phyloP scores from a whole-genome alignment of 1,140 invertebrate species.

The Drosophila obscura region DNA sequence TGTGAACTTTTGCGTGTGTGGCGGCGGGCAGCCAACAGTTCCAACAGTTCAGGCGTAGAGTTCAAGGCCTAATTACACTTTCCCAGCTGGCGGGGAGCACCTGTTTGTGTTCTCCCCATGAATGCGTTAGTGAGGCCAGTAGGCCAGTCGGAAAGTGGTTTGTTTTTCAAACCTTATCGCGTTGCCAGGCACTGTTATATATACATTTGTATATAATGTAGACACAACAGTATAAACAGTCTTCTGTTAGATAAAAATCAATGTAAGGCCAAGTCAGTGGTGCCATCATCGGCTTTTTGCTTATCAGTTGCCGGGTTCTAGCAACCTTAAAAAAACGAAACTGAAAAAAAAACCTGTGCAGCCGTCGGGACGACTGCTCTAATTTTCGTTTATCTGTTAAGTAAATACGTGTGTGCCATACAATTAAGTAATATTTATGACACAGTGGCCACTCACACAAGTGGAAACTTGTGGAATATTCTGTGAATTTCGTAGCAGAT shows the following conservation, averaged over 20 bases:
- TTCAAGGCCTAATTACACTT: conserved; percentile 65
- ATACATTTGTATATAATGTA: neutral
- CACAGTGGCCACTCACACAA: conserved; percentile 22
- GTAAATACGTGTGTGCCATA: conserved; percentile 16
- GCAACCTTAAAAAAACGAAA: neutral
- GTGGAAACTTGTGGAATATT: neutral
- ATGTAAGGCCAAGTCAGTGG: conserved; percentile 40
- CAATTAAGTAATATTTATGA: conserved; percentile 47
- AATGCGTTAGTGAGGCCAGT: conserved; percentile 48
- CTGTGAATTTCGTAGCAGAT: too few species aligned
- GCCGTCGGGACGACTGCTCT: conserved; percentile 48
- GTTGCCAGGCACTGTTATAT: conserved; percentile 51
- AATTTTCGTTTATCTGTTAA: conserved; percentile 58
- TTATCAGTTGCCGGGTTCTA: conserved; percentile 25
- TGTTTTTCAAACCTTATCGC: conserved; percentile 52
- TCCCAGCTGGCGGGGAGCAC: conserved; percentile 47
- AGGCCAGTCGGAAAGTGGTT: conserved; percentile 3
- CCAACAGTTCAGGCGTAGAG: conserved; percentile 19
- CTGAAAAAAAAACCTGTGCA: neutral
- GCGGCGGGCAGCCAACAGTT: conserved; percentile 9
- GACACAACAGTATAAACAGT: neutral
- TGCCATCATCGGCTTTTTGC: conserved; percentile 12
- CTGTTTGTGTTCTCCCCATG: conserved; percentile 60
- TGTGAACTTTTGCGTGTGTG: conserved; percentile 45
- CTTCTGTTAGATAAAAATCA: conserved; percentile 63